Base-by-base conservation (phyloP, 2,888 invertebrate species). In the Troides oblongomaculatus region DNA sequence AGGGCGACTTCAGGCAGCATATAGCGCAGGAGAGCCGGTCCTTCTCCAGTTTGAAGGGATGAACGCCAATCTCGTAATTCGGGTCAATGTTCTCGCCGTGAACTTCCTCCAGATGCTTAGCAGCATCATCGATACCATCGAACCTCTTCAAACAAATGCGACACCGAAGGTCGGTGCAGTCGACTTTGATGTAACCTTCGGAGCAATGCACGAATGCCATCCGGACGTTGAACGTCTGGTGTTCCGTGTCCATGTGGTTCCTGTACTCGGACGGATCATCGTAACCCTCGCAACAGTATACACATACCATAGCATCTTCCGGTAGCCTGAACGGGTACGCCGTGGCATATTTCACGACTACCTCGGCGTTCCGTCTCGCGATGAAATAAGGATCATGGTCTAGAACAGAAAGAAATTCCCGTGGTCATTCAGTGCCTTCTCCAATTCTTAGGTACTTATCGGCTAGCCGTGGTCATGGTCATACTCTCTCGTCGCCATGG, bases 401-500 rank as follows among this genome's bases (percentile, higher is more conserved):
- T 91, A 91, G 85, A 91, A 91, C 90, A 91, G 88, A 91, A 88
- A 90, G 87, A 90, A 90, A 90, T 84, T 85, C 78, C 85, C 84
- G 76, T 75, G 80, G 81, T 89, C 89, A 89, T 87, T 87, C 79
- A 81, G 72, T 81, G 81, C 71, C 73, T 76, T 74, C 68, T 72
- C 64, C 72, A 63, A 68, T 66, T 56, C 17, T 43, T 12, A 64
- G 30, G 64, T 36, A 36, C 59, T 63, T 68, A 63, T 53, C 25
- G 21, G 46, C 62, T 59, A 63, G 46, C 46, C 46, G 46, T 46
- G 46, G 12, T 46, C 14, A 46, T 46, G 46, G 12, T 46, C 14
- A 46, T 10, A 12, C 14, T 46, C 14, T 14, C 46, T 14, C 14
- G 46, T 12, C 14, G 14, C 46, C 46, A 46, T 46, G 46, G 46